Evolutionary conservation across 1,140 invertebrate species (phyloP), one percentile per base, ranked within the genome.

Genomic region (Ruditapes philippinarum): DNA sequence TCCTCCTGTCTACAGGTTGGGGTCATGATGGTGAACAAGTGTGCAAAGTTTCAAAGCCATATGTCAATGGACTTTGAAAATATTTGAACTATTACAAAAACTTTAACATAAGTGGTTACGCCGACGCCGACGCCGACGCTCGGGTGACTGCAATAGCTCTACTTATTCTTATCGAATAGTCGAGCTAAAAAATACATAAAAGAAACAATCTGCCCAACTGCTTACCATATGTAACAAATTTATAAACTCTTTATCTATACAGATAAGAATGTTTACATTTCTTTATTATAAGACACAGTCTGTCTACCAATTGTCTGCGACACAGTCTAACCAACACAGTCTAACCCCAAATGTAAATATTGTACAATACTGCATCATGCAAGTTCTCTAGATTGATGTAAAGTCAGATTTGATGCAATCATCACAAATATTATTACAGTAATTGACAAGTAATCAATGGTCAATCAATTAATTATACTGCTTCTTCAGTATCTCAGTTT

Each of bases 391-490:
- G 36, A 33, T 31, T 9, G 17, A 22, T 38, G 60, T 38, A 38
- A 70, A 70, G 65, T n/a, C 33, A 12, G 36, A 4, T 12, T 70
- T 70, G 14, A 17, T 38, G 65, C 65, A 70, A 38, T 38, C 33
- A 38, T 70, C 38, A 70, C 65, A 31, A 70, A 38, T 38, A 70
- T 70, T 70, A 70, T 70, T 19, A 12, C 65, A 38, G 14, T 70
- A 70, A 70, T 70, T 70, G 33, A 70, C 65, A 62, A 62, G n/a
- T 62, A 62, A 62, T 70, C 36, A 70, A 70, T 70, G 33, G 28
- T 17, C 36, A 70, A 70, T 70, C 65, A 70, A 38, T 40, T 38
- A 36, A 70, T 36, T 38, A 70, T 70, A 38, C 65, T 70, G 33
- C 12, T 28, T 70, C n/a, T 70, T 1, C 25, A 70, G 65, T 70